phyloP scores from a whole-genome alignment of 2,113 vertebrate species.

The Conger conger region DNA sequence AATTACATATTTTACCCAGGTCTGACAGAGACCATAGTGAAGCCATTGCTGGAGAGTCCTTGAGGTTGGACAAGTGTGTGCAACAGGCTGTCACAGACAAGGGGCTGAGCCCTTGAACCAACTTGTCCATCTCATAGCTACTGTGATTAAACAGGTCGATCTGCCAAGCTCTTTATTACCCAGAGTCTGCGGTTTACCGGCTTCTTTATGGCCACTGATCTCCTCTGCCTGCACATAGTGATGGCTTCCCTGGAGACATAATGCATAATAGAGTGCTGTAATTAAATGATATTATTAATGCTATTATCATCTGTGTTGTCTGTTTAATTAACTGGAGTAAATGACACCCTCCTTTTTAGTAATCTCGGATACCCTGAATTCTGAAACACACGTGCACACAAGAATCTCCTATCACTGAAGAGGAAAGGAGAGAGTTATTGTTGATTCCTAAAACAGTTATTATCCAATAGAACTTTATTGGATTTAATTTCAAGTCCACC shows the following conservation, averaged over 20 bases:
- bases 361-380: background rate
- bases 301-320: constrained; percentile 60
- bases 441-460: background rate
- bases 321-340: constrained; percentile 70
- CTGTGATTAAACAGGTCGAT: background rate
- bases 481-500: background rate
- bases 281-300: constrained; percentile 67
- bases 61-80: background rate
- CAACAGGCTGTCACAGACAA: background rate
- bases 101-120: background rate
- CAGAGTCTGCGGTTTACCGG: constrained; percentile 42
- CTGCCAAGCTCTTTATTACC: background rate
- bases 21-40: too few species aligned
- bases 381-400: background rate
- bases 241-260: constrained; percentile 61
- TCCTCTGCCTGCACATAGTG: constrained; percentile 57
- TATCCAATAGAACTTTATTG: background rate
- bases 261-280: constrained; percentile 61
- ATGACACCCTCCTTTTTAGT: constrained; percentile 48
- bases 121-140: background rate
- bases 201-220: constrained; percentile 53
- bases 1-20: too few species aligned
- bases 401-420: background rate
- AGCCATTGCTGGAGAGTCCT: too few species aligned
- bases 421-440: background rate